Evolutionary conservation across 2,113 vertebrate genomes (phyloP).

Genomic region (Rhadina sibilatrix): DNA sequence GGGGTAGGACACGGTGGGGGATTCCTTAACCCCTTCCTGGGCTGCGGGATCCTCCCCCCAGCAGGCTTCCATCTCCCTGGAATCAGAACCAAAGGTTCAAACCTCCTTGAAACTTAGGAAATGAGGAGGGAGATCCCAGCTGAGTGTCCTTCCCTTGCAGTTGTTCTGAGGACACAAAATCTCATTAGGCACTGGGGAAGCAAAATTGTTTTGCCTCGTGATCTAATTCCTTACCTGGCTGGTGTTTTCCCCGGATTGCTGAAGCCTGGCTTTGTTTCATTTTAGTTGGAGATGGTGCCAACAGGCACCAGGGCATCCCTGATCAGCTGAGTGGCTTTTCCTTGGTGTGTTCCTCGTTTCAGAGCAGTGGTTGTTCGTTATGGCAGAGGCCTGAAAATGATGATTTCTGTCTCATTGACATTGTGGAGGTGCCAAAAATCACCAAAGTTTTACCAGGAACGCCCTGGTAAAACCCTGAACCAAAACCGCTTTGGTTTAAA

Average conservation of each 20-base stretch:
- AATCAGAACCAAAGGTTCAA: not conserved
- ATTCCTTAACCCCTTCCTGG: not conserved
- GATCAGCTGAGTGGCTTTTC: not conserved
- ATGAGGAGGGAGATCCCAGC: not conserved
- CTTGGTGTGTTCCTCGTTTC: not conserved
- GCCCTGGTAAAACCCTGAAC: not conserved
- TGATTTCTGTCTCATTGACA: not conserved
- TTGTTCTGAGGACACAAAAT: not conserved
- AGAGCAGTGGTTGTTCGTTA: not conserved
- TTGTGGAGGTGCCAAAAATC: not conserved
- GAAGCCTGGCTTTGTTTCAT: not conserved
- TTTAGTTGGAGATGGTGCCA: not conserved
- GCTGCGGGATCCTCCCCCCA: fast-evolving
- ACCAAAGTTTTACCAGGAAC: not conserved
- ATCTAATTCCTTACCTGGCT: not conserved
- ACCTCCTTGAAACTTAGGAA: fast-evolving
- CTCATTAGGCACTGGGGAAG: not conserved
- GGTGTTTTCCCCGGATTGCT: not conserved
- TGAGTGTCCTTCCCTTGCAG: not conserved
- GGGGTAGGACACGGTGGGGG: fast-evolving
- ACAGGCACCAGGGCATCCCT: not conserved
- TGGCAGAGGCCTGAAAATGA: not conserved
- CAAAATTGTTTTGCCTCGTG: not conserved
- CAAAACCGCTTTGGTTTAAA: not conserved
- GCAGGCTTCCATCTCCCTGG: not conserved